Conservation (phyloP, 2,797 vertebrate genomes). For the Typhlichthys eigenmanni region DNA sequence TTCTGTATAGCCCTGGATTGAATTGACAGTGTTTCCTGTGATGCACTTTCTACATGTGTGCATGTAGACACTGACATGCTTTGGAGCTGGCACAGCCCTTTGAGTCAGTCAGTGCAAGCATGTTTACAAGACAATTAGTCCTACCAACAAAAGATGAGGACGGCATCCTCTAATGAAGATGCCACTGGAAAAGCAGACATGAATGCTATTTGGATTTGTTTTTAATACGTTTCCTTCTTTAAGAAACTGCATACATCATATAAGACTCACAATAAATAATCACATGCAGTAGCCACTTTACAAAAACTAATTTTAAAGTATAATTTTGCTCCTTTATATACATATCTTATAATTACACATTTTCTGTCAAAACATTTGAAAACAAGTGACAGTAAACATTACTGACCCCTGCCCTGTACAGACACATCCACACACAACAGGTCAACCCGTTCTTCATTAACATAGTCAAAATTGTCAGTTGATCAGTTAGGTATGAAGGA, state of each 20-base stretch:
- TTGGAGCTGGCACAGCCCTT: not conserved
- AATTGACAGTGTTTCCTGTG: not conserved
- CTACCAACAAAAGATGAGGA: too few relatives aligned
- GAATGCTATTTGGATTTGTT: constrained; percentile 43
- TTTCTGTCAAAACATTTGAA: constrained; percentile 43
- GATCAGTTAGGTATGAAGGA: constrained; percentile 19
- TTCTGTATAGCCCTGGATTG: constrained; percentile 54
- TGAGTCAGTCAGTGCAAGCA: not conserved
- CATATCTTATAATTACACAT: constrained; percentile 53
- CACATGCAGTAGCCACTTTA: constrained; percentile 90
- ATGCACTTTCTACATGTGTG: constrained; percentile 21
- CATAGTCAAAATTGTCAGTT: constrained; percentile 26
- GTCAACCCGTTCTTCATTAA: constrained; percentile 36
- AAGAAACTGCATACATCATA: constrained; percentile 92
- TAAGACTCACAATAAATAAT: constrained; percentile 89
- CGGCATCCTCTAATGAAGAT: not conserved
- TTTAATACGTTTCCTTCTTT: constrained; percentile 81
- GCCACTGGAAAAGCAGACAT: constrained; percentile 9
- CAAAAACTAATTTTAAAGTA: constrained; percentile 65
- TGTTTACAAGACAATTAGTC: not conserved
- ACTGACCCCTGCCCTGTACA: constrained; percentile 30
- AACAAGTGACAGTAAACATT: constrained; percentile 43
- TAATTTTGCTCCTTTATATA: constrained; percentile 61
- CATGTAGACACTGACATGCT: constrained; percentile 8
- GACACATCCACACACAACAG: constrained; percentile 30